Base-by-base conservation (phyloP, 2,113 vertebrate species). In the Bambusicola thoracicus region DNA sequence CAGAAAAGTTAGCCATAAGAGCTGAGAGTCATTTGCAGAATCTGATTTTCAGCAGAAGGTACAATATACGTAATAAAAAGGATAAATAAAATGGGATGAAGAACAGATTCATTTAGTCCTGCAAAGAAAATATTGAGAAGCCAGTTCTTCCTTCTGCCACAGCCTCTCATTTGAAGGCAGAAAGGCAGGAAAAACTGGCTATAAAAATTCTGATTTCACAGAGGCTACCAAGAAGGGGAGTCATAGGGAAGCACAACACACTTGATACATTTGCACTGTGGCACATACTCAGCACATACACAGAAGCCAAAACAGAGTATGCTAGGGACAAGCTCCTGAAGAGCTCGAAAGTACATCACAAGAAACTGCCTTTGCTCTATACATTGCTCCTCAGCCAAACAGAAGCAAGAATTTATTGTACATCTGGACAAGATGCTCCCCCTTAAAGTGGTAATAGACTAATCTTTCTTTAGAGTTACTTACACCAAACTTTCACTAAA, bases 321-420 rank as follows among this genome's bases (percentile, higher is more conserved):
- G 58, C 29, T 24, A 75, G 58, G 13, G 27, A 68, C 0, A 1
- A 69, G 53, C 67, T 93, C 85, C 69, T 43, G 51, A 76, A 46
- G 4, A 69, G 22, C 43, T 86, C 62, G 27, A 89, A 91, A 85
- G 61, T 10, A 16, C 34, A 66, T 41, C 24, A 56, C 12, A 22
- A 93, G 6, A 62, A 87, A 36, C 58, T 59, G 56, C 62, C 51
- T 91, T 62, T 59, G 78, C 32, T 76, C 25, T 20, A 5, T 2
- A 0, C 0, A 4, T 29, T 61, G 48, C 34, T 65, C 55, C 0
- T 0, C n/a, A 55, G 30, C 49, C 63, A 85, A 77, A 25, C 18
- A 73, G 15, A 76, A 41, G 59, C 27, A 82, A 44, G 27, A 67
- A 66, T 63, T 40, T 29, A 63, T 6, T 4, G 3, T 43, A 38